These are phyloP conservation scores for Condylura cristata DNA, from an alignment of 2,113 vertebrate genomes.

Conservation along the genomic window DNA sequence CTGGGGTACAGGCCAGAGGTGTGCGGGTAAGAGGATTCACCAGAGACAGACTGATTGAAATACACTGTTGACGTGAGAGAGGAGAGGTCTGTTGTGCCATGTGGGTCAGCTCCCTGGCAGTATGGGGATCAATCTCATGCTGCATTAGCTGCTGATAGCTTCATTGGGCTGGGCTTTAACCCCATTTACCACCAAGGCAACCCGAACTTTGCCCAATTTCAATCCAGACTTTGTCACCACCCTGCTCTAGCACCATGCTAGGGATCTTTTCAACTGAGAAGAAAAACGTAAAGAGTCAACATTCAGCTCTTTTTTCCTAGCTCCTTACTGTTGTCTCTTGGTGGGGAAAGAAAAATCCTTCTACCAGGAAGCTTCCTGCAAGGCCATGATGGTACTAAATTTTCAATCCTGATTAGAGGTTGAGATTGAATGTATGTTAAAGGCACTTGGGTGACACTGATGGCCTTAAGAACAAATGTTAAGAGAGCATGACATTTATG, in stretches of 20 bases:
- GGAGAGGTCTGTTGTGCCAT: no score
- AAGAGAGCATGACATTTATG: neutral
- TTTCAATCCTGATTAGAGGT: neutral
- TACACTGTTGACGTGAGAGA: no score
- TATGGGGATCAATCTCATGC: no score
- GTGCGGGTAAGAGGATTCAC: no score
- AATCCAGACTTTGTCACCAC: neutral
- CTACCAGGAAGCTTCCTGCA: neutral
- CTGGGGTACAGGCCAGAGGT: no score
- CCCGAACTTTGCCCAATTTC: neutral
- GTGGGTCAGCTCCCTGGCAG: no score
- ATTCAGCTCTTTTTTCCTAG: neutral
- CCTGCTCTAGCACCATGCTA: neutral
- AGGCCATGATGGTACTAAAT: neutral
- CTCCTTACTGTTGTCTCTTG: neutral
- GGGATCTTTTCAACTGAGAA: constrained; percentile 35
- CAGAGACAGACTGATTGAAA: no score
- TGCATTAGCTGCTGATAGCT: no score
- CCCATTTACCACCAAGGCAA: no score
- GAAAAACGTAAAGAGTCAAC: constrained; percentile 48
- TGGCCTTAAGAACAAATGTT: neutral
- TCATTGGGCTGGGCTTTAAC: no score
- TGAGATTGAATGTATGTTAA: neutral
- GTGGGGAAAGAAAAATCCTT: neutral
- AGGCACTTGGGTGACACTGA: neutral